These are phyloP conservation scores for Morelia viridis DNA, from an alignment of 2,797 vertebrate genomes.

Conservation along the genomic window DNA sequence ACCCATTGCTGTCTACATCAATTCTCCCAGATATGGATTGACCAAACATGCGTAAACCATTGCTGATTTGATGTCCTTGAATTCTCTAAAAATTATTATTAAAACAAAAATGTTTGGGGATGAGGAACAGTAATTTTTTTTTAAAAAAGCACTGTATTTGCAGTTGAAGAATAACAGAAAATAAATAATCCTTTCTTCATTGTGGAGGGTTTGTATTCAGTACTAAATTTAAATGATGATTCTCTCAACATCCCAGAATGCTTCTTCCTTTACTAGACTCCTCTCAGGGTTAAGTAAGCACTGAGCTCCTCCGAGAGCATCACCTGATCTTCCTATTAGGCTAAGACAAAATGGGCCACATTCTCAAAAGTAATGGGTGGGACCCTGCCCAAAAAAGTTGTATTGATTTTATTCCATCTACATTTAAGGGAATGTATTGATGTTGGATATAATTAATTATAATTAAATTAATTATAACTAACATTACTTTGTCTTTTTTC, in stretches of 20 bases:
- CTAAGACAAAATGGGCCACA: neutral
- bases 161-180: neutral
- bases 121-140: neutral
- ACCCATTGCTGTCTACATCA: slow-evolving; percentile 91
- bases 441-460: neutral
- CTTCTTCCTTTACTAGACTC: neutral
- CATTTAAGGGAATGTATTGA: neutral
- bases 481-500: neutral
- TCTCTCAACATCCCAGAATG: neutral
- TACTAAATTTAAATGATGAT: neutral
- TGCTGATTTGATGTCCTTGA: slow-evolving; percentile 79
- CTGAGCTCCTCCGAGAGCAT: neutral
- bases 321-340: neutral
- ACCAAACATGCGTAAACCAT: slow-evolving; percentile 89
- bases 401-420: neutral
- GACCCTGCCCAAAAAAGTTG: neutral
- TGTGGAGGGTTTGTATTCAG: neutral
- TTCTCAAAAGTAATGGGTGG: neutral
- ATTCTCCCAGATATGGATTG: slow-evolving; percentile 90
- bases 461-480: neutral
- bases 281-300: neutral
- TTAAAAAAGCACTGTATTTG: neutral
- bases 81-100: slow-evolving; percentile 81
- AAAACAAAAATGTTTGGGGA: slow-evolving; percentile 10
- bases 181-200: neutral